These are phyloP conservation scores for Cheirogaleus major DNA, from an alignment of 2,797 vertebrate genomes.

Conservation along the genomic window DNA sequence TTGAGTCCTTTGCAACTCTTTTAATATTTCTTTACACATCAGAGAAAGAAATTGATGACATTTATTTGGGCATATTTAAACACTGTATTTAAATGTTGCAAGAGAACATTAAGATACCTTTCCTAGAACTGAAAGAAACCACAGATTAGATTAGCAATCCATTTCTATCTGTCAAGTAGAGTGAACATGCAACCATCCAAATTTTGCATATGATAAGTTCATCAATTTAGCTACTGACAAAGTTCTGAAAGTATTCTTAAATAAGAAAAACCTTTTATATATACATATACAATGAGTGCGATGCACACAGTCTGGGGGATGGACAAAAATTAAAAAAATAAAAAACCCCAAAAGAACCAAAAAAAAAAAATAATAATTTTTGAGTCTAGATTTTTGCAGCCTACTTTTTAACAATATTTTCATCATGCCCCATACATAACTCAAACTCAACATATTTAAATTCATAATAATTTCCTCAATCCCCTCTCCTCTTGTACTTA, in stretches of 20 bases:
- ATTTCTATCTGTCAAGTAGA: constrained; percentile 37
- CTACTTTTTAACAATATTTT: background rate
- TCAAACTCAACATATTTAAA: background rate
- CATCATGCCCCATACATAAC: background rate
- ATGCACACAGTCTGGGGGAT: too few relatives aligned
- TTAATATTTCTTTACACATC: background rate
- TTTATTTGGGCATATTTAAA: background rate
- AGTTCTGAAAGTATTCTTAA: constrained; percentile 35
- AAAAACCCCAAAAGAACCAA: too few relatives aligned
- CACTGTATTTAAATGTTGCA: background rate
- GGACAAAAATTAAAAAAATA: too few relatives aligned
- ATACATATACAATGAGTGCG: too few relatives aligned
- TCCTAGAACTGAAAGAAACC: constrained; percentile 30
- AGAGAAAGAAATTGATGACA: constrained; percentile 31
- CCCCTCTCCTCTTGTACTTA: background rate
- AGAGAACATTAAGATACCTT: constrained; percentile 8
- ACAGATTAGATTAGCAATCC: background rate
- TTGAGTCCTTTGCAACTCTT: constrained; percentile 6
- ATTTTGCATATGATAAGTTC: constrained; percentile 20
- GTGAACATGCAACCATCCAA: background rate
- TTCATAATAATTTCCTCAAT: background rate
- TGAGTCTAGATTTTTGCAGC: background rate
- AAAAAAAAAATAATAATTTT: constrained; percentile 13
- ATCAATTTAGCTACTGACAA: constrained; percentile 14
- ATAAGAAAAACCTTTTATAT: background rate